Percentiles rank a stretch among this genome's conserved stretches.
phyloP scores from a whole-genome alignment of 2,888 invertebrate genomes.

The Diarsia brunnea region DNA sequence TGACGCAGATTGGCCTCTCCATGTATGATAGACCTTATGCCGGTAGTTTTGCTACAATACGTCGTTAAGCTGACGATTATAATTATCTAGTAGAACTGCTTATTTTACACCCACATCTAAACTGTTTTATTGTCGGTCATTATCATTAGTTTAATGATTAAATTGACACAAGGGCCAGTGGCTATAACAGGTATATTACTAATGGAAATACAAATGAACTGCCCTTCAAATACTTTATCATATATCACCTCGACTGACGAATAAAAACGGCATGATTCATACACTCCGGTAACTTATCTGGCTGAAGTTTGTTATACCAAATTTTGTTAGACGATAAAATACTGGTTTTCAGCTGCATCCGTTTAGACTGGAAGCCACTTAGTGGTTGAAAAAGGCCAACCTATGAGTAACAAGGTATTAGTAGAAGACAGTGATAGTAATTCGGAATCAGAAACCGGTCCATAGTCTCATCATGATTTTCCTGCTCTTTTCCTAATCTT shows the following conservation, averaged over 20 bases:
- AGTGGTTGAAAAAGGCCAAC: no score
- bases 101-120: constrained; percentile 27
- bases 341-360: neutral
- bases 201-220: no score
- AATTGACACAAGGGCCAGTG: constrained; percentile 14
- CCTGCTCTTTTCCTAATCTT: no score
- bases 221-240: neutral
- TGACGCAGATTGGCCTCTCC: neutral
- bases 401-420: neutral
- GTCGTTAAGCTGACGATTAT: constrained; percentile 1
- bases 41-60: neutral
- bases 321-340: neutral
- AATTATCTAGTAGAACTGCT: constrained; percentile 6
- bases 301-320: neutral
- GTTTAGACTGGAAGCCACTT: neutral
- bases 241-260: neutral
- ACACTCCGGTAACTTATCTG: neutral
- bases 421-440: neutral
- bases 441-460: neutral
- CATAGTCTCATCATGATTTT: no score
- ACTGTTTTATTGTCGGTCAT: constrained; percentile 12
- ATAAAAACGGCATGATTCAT: neutral
- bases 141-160: constrained; percentile 25
- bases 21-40: neutral
- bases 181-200: constrained; percentile 7